These are phyloP conservation scores for Ceryle rudis DNA, from an alignment of 2,797 vertebrate genomes.

Conservation along the genomic window DNA sequence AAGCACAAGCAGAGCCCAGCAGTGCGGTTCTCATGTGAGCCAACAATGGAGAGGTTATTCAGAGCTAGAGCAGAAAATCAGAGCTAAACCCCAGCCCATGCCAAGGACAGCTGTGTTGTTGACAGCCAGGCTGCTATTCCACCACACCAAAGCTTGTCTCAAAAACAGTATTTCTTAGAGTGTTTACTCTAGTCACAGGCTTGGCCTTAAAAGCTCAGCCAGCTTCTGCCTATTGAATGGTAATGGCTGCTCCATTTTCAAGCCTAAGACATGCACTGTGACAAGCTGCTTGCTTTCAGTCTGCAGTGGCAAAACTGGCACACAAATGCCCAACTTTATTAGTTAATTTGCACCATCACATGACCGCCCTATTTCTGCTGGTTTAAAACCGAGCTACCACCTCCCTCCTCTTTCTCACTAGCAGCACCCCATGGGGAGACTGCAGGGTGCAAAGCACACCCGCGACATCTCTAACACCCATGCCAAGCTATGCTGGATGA, in stretches of 20 bases:
- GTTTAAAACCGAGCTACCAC: not conserved
- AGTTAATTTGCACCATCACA: not conserved
- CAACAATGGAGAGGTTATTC: constrained; percentile 55
- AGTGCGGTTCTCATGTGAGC: not conserved
- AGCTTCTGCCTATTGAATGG: constrained; percentile 14
- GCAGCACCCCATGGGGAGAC: not conserved
- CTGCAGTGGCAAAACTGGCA: not conserved
- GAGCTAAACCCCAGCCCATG: constrained; percentile 7
- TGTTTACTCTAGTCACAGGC: not conserved
- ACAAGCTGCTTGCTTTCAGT: not conserved
- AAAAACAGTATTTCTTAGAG: constrained; percentile 22
- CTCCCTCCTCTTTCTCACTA: not conserved
- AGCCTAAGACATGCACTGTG: not conserved
- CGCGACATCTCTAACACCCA: not conserved
- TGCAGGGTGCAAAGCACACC: not conserved
- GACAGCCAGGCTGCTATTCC: constrained; percentile 39
- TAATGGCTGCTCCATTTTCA: not conserved
- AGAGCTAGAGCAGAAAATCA: constrained; percentile 50
- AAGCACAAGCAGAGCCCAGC: not conserved
- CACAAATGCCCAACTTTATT: rapidly evolving
- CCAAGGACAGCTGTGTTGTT: constrained; percentile 55
- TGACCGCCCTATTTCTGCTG: not conserved
- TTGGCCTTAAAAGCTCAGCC: constrained; percentile 11
- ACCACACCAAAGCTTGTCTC: not conserved
- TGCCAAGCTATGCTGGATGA: not conserved